Percentiles rank a stretch among this genome's conserved stretches.
Conservation (phyloP, 2,888 invertebrate genomes). For the Acanthopleura granulata region DNA sequence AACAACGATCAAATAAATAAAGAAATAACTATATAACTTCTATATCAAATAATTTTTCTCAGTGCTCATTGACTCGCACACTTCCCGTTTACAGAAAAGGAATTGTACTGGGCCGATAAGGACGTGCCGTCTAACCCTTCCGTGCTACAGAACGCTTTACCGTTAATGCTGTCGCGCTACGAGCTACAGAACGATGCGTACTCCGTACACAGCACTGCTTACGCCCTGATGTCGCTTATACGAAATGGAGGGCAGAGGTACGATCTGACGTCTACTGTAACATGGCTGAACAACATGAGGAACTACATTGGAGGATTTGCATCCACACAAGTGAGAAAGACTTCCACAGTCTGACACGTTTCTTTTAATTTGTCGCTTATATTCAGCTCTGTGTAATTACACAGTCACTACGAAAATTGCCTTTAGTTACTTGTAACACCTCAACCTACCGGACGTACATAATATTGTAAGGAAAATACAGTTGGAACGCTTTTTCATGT, state of each 20-base stretch:
- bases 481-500: too few species aligned
- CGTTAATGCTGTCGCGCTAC: slow-evolving; percentile 87
- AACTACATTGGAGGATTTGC: slow-evolving; percentile 65
- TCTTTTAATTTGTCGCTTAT: too few species aligned
- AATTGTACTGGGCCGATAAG: slow-evolving; percentile 61
- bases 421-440: too few species aligned
- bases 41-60: too few species aligned
- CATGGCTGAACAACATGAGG: slow-evolving; percentile 66
- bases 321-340: slow-evolving; percentile 66
- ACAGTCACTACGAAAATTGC: too few species aligned
- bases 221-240: slow-evolving; percentile 86
- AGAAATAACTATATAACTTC: too few species aligned
- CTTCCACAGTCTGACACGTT: too few species aligned
- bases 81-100: background rate
- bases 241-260: slow-evolving; percentile 40
- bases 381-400: too few species aligned
- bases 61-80: background rate
- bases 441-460: too few species aligned
- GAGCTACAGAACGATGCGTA: slow-evolving; percentile 85
- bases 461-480: too few species aligned
- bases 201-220: slow-evolving; percentile 93
- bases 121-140: slow-evolving; percentile 58
- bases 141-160: slow-evolving; percentile 69
- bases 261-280: slow-evolving; percentile 58
- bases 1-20: too few species aligned